Conservation (phyloP, 2,113 vertebrate genomes). For the Oryzias celebensis region DNA sequence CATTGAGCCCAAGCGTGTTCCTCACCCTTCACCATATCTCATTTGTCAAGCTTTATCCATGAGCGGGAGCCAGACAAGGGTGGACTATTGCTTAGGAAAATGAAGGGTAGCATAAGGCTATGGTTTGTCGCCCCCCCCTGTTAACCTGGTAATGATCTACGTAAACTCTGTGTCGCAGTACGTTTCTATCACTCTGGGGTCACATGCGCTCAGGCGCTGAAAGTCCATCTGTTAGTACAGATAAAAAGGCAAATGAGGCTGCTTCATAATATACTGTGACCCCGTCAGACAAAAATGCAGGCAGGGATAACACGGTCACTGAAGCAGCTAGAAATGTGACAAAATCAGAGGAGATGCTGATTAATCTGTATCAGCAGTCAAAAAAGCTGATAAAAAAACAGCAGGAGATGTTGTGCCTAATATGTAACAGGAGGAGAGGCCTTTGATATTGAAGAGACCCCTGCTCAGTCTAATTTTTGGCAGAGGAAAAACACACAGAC, state of each 20-base stretch:
- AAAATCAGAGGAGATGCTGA: conserved; percentile 60
- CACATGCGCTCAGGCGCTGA: conserved; percentile 58
- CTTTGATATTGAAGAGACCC: conserved; percentile 69
- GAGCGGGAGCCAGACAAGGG: conserved; percentile 29
- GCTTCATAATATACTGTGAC: conserved; percentile 67
- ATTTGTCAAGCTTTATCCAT: conserved; percentile 61
- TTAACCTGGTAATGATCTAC: conserved; percentile 72
- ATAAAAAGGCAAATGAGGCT: conserved; percentile 72
- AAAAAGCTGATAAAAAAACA: conserved; percentile 66
- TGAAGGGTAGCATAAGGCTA: conserved; percentile 66
- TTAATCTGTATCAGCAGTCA: conserved; percentile 72
- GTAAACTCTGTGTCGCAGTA: conserved; percentile 62
- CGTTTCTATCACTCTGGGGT: conserved; percentile 70
- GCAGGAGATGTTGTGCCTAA: conserved; percentile 51
- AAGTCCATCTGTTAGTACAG: conserved; percentile 73
- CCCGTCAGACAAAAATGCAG: conserved; percentile 56
- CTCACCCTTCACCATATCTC: conserved; percentile 52
- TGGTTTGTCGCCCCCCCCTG: conserved; percentile 42
- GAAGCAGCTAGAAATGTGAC: conserved; percentile 53
- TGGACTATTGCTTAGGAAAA: conserved; percentile 59
- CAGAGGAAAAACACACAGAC: conserved; percentile 43
- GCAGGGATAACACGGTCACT: conserved; percentile 46
- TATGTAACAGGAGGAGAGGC: conserved; percentile 51
- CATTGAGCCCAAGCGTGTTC: conserved; percentile 40
- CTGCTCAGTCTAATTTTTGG: conserved; percentile 52